Percentiles rank a stretch among this genome's conserved stretches.
Evolutionary conservation across 2,113 vertebrate species (phyloP).

Genomic region (Saguinus imperator): DNA sequence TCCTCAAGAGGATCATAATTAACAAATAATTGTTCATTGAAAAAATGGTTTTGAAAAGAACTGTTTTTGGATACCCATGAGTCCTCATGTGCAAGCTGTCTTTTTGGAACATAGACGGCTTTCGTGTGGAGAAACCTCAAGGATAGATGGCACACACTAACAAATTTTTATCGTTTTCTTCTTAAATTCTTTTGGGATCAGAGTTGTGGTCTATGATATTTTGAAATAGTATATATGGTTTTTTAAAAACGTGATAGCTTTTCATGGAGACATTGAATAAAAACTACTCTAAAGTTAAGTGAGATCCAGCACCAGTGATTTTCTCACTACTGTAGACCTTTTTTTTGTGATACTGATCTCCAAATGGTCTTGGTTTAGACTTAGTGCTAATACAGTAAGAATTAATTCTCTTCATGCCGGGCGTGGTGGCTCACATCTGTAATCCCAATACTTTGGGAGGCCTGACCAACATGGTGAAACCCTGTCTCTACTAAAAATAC

Average conservation of each 20-base stretch:
- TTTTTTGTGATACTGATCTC: conserved; percentile 18
- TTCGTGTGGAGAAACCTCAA: conserved; percentile 13
- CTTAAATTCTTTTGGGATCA: conserved; percentile 19
- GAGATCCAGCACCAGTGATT: not conserved
- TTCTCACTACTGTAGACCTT: not conserved
- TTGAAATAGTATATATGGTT: not conserved
- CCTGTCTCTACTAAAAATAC: no score
- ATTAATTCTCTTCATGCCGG: not conserved
- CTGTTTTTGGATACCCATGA: not conserved
- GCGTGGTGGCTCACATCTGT: no score
- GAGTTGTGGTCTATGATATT: conserved; percentile 26
- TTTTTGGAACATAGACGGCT: not conserved
- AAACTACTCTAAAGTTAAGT: not conserved
- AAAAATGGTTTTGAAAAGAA: not conserved
- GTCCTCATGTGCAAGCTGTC: not conserved
- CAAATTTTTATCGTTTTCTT: conserved; percentile 26
- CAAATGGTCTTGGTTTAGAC: conserved; percentile 31
- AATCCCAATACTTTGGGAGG: no score
- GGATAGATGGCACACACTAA: not conserved
- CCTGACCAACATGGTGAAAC: no score
- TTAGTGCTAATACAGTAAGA: conserved; percentile 37
- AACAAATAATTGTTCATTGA: not conserved
- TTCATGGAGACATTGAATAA: conserved; percentile 27
- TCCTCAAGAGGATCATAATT: not conserved
- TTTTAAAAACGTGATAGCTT: not conserved